Conservation (phyloP, 1,140 invertebrate species). For the Platyura marginata region DNA sequence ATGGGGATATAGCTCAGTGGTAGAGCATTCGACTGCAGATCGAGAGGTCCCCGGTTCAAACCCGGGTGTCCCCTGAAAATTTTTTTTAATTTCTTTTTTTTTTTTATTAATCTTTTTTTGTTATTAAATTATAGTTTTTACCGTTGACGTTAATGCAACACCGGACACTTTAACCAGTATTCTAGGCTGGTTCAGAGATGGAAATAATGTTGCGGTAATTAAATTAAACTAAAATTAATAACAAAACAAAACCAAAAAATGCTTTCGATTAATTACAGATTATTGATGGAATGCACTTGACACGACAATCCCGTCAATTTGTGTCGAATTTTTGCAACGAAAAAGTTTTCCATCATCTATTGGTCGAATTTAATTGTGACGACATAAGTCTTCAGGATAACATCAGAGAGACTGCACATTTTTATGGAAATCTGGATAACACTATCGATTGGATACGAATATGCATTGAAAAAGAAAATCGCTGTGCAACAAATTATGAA, state of each 20-base stretch:
- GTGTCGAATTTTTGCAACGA: conserved; percentile 54
- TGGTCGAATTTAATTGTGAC: conserved; percentile 83
- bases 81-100: too few species aligned
- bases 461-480: conserved; percentile 13
- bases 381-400: conserved; percentile 62
- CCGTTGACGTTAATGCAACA: conserved; percentile 49
- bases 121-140: conserved; percentile 5
- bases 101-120: background rate
- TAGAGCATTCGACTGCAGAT: conserved; percentile 89
- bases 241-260: conserved; percentile 3
- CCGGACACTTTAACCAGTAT: conserved; percentile 70
- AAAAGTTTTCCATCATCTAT: conserved; percentile 71
- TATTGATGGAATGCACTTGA: conserved; percentile 86
- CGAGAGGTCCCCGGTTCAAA: conserved; percentile 51
- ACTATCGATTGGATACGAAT: conserved; percentile 30
- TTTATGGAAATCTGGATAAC: conserved; percentile 72
- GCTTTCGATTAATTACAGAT: conserved; percentile 36
- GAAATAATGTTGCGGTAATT: conserved; percentile 65
- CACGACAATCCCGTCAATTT: conserved; percentile 52
- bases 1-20: conserved; percentile 77
- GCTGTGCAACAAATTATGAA: conserved; percentile 17
- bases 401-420: conserved; percentile 76
- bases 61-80: background rate
- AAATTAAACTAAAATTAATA: conserved; percentile 1
- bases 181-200: conserved; percentile 51